phyloP scores from a whole-genome alignment of 2,113 vertebrate genomes.

The Elanoides forficatus region DNA sequence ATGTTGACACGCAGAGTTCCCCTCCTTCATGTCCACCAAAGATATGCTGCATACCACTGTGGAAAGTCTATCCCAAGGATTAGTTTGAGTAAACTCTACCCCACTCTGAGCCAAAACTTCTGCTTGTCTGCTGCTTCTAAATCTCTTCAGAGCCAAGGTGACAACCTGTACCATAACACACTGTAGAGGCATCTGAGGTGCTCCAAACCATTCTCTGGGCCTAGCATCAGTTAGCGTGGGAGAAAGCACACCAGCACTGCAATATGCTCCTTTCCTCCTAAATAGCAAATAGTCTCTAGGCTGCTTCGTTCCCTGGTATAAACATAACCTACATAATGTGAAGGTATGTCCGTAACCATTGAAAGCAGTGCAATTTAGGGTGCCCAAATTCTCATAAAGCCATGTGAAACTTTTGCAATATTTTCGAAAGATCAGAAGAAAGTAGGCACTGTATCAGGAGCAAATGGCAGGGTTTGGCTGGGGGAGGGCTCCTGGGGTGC shows the following conservation, averaged over 20 bases:
- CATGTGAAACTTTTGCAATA: not conserved
- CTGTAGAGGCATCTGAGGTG: not conserved
- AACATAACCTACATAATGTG: not conserved
- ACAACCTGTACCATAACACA: not conserved
- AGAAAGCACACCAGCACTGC: fast-evolving
- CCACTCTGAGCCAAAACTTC: not conserved
- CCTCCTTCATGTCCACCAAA: not conserved
- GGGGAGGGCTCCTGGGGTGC: fast-evolving
- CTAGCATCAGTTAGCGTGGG: not conserved
- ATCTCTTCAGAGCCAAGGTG: not conserved
- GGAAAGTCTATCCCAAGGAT: not conserved
- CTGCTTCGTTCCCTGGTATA: not conserved
- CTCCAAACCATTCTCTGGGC: not conserved
- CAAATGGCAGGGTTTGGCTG: not conserved
- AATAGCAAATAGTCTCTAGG: fast-evolving
- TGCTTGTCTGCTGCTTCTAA: not conserved
- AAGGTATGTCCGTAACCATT: not conserved
- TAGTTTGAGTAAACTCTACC: not conserved
- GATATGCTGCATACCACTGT: not conserved
- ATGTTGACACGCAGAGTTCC: not conserved
- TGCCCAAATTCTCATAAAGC: not conserved
- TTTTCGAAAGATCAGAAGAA: not conserved
- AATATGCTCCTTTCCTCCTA: not conserved
- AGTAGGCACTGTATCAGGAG: not conserved
- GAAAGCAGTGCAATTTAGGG: not conserved